Evolutionary conservation across 2,797 vertebrate species (phyloP).

Genomic region (Enteromius anoplus): DNA sequence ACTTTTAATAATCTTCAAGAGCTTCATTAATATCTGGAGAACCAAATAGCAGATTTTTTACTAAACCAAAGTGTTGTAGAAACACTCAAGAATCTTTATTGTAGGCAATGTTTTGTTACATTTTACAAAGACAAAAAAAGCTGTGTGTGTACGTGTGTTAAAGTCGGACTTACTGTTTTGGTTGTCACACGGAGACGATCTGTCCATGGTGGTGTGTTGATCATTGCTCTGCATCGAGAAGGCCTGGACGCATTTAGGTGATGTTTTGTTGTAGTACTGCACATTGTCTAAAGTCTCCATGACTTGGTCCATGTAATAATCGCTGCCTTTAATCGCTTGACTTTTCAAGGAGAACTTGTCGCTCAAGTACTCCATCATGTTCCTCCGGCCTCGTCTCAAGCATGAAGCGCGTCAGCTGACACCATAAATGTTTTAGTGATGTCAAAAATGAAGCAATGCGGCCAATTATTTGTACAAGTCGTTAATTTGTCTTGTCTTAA

Average conservation of each 20-base stretch:
- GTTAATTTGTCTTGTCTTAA: conserved; percentile 82
- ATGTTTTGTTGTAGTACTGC: conserved; percentile 89
- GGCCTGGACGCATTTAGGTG: conserved; percentile 88
- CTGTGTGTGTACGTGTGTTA: neutral
- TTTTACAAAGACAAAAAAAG: neutral
- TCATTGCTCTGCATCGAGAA: conserved; percentile 86
- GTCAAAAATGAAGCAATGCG: conserved; percentile 44
- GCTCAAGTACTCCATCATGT: conserved; percentile 96
- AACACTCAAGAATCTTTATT: neutral
- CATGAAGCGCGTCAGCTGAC: conserved; percentile 37
- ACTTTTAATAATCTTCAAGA: neutral
- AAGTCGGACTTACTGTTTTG: conserved; percentile 78
- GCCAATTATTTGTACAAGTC: conserved; percentile 65
- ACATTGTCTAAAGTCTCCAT: conserved; percentile 95
- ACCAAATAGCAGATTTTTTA: neutral
- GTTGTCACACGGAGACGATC: conserved; percentile 88
- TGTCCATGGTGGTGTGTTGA: conserved; percentile 82
- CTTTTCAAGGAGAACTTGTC: conserved; percentile 94
- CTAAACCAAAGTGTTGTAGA: neutral
- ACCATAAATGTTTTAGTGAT: conserved; percentile 63
- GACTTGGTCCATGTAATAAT: conserved; percentile 96
- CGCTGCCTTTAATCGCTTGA: conserved; percentile 84
- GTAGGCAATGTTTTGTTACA: neutral
- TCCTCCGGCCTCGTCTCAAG: conserved; percentile 59
- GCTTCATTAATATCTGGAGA: neutral